Evolutionary conservation across 2,797 vertebrate species (phyloP), one percentile per base, ranked within the genome.

Genomic region (Tympanoctomys barrerae): DNA sequence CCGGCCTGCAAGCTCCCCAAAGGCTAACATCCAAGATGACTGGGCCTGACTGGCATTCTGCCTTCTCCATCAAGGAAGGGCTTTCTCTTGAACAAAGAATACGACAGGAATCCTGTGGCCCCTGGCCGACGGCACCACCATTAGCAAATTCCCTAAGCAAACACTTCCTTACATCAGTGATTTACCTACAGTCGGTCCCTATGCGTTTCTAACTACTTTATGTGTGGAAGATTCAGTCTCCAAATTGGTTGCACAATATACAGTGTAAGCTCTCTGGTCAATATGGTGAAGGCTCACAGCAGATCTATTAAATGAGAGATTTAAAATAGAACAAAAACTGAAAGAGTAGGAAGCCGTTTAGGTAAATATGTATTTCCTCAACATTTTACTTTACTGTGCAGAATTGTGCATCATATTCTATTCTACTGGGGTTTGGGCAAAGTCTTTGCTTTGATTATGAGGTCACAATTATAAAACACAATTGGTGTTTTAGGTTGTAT

Each of bases 251-350:
- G 22, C 39, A 87, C 91, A 94, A 89, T 39, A 88, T 1, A 66
- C 33, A 84, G 26, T 19, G 13, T 52, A 89, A 92, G 36, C 80
- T 4, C 57, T 78, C 54, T 68, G 66, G 46, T 84, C 21, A 71
- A 36, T 16, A 19, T 42, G 36, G 42, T 24, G 22, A 84, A 82
- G 80, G 75, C 28, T 93, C 62, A 36, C 36, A 90, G 78, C 0
- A 62, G 73, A 82, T 78, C 62, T 85, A 66, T 36, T 89, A 79
- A 64, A 59, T 80, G 14, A 81, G 95, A 91, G 49, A 68, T n/a
- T 59, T 18, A 28, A 90, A 95, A 42, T 0, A 71, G 49, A 86
- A 36, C 68, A 52, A 31, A 80, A 91, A 96, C 66, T 71, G 82
- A 89, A 83, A 73, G 78, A 70, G 42, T 13, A 80, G 42, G 9